A percentile compares a stretch with the other conserved stretches of the same genome.
These are phyloP conservation scores for Ctenodactylus gundi DNA, from an alignment of 2,113 vertebrate species.

Conservation along the genomic window DNA sequence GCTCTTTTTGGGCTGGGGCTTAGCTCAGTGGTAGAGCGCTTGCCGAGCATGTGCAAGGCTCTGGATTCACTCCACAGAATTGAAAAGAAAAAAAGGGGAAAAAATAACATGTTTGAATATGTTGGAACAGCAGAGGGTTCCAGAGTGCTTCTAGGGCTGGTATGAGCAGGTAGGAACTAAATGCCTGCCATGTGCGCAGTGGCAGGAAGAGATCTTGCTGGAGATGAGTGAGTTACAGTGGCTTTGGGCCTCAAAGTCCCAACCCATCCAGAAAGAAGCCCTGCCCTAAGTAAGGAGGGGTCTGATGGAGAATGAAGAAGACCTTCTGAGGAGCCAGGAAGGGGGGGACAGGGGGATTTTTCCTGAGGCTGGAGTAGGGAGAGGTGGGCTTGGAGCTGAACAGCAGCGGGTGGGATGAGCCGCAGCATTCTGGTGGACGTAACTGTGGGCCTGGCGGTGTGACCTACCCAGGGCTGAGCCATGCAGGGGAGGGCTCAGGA, in stretches of 20 bases:
- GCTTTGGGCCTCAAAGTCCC: no score
- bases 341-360: not conserved
- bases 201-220: not conserved
- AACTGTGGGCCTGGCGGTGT: not conserved
- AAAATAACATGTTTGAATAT: not conserved
- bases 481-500: not conserved
- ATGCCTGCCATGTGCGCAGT: not conserved
- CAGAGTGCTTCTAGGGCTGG: not conserved
- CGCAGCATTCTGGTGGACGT: not conserved
- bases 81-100: not conserved
- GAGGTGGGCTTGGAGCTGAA: not conserved
- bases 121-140: not conserved
- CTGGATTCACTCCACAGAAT: not conserved
- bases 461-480: not conserved
- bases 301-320: not conserved
- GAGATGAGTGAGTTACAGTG: no score
- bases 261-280: not conserved
- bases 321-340: not conserved
- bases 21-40: not conserved
- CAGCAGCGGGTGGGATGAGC: not conserved
- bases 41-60: no score
- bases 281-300: not conserved
- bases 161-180: not conserved
- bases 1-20: not conserved
- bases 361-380: not conserved